Percentiles rank a stretch among this genome's conserved stretches.
These are phyloP conservation scores for Oryzaephilus surinamensis DNA, from an alignment of 1,140 invertebrate species.

Conservation along the genomic window DNA sequence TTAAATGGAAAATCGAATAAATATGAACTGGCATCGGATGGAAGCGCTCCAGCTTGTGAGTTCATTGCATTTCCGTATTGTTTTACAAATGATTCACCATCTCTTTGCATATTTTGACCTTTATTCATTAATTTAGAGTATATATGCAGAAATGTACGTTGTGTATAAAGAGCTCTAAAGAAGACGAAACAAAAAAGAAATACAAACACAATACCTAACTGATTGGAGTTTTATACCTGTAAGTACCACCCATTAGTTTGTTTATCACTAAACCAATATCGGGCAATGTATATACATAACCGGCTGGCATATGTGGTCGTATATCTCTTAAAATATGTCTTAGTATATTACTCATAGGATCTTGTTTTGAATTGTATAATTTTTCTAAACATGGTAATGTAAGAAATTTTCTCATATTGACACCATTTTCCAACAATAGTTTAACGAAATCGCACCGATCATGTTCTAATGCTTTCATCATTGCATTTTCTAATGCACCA, in stretches of 20 bases:
- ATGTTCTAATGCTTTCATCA: constrained; percentile 97
- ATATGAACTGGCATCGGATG: constrained; percentile 64
- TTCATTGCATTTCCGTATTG: constrained; percentile 64
- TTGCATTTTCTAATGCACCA: constrained; percentile 85
- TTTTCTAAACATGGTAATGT: constrained; percentile 91
- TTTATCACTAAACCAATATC: constrained; percentile 95
- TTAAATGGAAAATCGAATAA: constrained; percentile 91
- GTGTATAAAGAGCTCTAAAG: constrained; percentile 83
- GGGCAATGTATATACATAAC: constrained; percentile 83
- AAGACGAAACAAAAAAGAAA: too few relatives aligned
- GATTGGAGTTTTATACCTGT: too few relatives aligned
- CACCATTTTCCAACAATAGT: constrained; percentile 91
- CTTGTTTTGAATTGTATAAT: constrained; percentile 91
- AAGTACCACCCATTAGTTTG: constrained; percentile 95
- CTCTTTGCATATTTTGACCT: constrained; percentile 58
- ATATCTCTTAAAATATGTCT: constrained; percentile 81
- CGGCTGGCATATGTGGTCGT: constrained; percentile 74
- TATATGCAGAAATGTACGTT: constrained; percentile 80
- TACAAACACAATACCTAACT: too few relatives aligned
- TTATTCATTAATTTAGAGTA: constrained; percentile 84
- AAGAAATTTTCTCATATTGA: constrained; percentile 94
- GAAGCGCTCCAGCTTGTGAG: constrained; percentile 64
- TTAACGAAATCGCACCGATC: constrained; percentile 97
- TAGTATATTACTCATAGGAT: constrained; percentile 83
- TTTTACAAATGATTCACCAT: constrained; percentile 58